phyloP scores from a whole-genome alignment of 2,888 invertebrate genomes.

The Xanthorhoe designata region DNA sequence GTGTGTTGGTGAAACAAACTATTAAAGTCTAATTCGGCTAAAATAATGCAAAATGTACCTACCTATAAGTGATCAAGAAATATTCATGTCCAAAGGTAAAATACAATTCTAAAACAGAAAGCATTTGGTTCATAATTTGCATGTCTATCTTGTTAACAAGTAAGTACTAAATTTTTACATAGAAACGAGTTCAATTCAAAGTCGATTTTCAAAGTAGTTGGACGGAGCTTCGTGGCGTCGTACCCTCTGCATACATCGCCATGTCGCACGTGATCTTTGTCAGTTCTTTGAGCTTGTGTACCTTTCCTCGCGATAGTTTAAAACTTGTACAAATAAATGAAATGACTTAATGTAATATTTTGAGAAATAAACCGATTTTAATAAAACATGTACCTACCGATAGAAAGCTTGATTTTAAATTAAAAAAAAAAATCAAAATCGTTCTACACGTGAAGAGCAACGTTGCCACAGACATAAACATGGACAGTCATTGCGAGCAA shows the following conservation, averaged over 20 bases:
- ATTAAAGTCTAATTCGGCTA: no score
- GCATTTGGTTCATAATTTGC: conserved; percentile 6
- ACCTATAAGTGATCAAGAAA: neutral
- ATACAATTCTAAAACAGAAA: neutral
- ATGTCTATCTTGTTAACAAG: conserved; percentile 8
- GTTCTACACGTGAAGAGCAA: no score
- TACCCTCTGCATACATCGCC: conserved; percentile 64
- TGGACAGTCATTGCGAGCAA: no score
- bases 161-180: conserved; percentile 20
- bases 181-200: conserved; percentile 69
- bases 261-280: conserved; percentile 55
- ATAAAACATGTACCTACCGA: no score
- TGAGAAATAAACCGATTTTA: no score
- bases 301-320: conserved; percentile 7
- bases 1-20: no score
- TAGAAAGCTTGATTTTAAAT: no score
- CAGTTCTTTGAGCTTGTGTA: conserved; percentile 45
- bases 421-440: no score
- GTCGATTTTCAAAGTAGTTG: conserved; percentile 78
- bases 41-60: no score
- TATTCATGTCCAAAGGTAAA: neutral
- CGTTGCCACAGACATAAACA: no score
- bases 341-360: no score
- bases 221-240: conserved; percentile 45
- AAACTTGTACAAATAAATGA: neutral